Evolutionary conservation across 2,113 vertebrate genomes (phyloP).

Genomic region (Lepidothrix coronata): DNA sequence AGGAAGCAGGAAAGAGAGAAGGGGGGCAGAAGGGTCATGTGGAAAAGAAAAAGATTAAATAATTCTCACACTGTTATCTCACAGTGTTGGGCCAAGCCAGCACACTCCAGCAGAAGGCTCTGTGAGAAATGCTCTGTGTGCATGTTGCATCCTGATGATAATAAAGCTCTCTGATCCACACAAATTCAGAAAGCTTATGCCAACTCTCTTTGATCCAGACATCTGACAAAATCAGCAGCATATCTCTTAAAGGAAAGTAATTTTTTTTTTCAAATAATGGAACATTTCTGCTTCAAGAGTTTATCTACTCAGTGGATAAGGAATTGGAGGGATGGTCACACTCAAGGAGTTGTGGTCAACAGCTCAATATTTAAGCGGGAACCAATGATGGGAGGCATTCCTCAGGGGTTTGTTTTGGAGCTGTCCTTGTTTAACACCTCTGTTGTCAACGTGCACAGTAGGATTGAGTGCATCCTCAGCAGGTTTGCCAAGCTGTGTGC

Average conservation of each 20-base stretch:
- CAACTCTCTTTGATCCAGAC: neutral
- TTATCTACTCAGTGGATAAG: neutral
- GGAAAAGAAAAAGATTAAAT: neutral
- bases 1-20: neutral
- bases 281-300: neutral
- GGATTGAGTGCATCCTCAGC: neutral
- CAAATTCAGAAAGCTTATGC: neutral
- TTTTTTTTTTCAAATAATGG: neutral
- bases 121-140: neutral
- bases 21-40: fast-evolving
- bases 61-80: neutral
- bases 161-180: neutral
- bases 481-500: neutral
- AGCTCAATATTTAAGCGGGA: neutral
- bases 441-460: no score
- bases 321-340: neutral
- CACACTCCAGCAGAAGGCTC: neutral
- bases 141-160: neutral
- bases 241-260: neutral
- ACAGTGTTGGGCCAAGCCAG: neutral
- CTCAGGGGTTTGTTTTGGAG: neutral
- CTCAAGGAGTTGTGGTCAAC: neutral
- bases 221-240: neutral
- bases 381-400: neutral
- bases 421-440: neutral